Conservation (phyloP, 2,888 invertebrate genomes). For the Tipula lateralis region DNA sequence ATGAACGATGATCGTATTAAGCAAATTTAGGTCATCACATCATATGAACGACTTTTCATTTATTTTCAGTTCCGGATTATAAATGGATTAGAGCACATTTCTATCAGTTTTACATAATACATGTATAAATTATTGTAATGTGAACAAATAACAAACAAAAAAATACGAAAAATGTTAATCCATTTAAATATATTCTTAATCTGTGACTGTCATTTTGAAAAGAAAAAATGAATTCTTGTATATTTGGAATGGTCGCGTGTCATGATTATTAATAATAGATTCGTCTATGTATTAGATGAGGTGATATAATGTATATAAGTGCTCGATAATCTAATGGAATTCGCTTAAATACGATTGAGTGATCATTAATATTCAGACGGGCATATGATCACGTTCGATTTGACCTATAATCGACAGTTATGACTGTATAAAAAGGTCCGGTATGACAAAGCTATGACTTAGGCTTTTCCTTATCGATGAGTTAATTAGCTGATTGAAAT, state of each 20-base stretch:
- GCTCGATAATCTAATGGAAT: background rate
- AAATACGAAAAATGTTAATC: background rate
- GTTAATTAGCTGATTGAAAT: no score
- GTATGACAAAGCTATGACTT: no score
- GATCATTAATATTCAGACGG: background rate
- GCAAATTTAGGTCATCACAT: background rate
- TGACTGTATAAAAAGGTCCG: no score
- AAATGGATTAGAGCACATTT: background rate
- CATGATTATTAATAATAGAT: background rate
- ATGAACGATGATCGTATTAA: background rate
- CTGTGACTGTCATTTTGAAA: background rate
- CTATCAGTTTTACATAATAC: background rate
- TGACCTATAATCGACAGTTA: no score
- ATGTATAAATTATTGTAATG: background rate
- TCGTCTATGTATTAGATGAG: background rate
- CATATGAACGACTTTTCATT: background rate
- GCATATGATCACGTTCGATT: background rate
- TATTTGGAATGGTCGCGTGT: background rate
- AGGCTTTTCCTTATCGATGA: no score
- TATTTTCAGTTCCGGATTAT: conserved; percentile 20
- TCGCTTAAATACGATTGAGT: background rate
- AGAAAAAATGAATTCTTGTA: background rate
- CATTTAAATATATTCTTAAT: background rate
- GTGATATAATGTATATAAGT: background rate
- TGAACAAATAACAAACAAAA: background rate